Base-by-base conservation (phyloP, 2,888 invertebrate genomes). In the Microctonus hyperodae region DNA sequence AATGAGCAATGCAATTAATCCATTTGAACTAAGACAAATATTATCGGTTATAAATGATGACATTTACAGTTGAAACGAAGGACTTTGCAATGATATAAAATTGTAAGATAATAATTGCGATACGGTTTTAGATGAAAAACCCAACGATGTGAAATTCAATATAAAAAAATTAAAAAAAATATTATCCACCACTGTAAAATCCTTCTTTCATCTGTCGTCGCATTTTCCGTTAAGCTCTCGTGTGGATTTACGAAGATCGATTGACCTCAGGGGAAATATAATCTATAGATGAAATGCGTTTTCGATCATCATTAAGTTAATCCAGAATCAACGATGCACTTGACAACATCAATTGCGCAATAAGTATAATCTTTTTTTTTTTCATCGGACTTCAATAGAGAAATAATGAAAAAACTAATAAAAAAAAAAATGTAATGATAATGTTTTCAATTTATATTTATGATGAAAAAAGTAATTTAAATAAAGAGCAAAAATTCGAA, bases 401-500 rank as follows among this genome's bases (percentile, higher is more conserved):
- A 53, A 25, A 28, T 53, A 25, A 28, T 22, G 11, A 23, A 13
- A 3, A 53, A 23, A 28, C 13, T 28, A 13, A 25, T 11, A 37
- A 28, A 62, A 48, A 65, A 60, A 40, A 64, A 48, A 37, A 67
- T n/a, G n/a, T 23, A 35, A 64, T 57, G 61, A 65, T 59, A 66
- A 63, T 64, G 65, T 55, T 50, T 64, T 68, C 53, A 33, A 23
- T 57, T 25, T 65, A 64, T 63, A 66, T 60, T 68, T 58, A 58
- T 56, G 5, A 1, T 37, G 37, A 33, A 53, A 44, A 55, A 62
- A n/a, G n/a, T 20, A 23, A 66, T 63, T 63, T 62, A 31, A 68
- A 44, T 69, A 53, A 53, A 51, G 9, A 65, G 13, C 3, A 51
- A 37, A 69, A 67, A 31, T 64, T 70, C 48, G 68, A 73, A 72